Evolutionary conservation across 2,797 vertebrate species (phyloP), one percentile per base, ranked within the genome.

Genomic region (Centropyge bicolor): DNA sequence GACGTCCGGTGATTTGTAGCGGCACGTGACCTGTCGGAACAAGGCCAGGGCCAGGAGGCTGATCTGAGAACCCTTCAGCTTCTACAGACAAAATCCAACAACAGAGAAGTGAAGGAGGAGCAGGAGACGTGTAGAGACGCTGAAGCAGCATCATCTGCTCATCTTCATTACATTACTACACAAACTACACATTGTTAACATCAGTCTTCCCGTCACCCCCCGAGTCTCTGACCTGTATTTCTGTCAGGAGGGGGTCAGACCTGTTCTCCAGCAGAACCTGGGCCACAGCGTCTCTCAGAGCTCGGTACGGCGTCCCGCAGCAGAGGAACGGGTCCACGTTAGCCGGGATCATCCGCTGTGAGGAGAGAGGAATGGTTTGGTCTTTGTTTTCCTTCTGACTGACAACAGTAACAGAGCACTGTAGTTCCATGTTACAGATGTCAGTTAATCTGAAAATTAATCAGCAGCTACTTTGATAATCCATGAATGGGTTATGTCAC

Each of bases 251-350:
- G 17, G 12, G 0, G 22, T 90, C 64, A 0, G 76, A 49, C 7
- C 0, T 68, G 43, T 80, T 70, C 0, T 87, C 89, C 67, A 91
- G 54, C 10, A 94, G 72, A 10, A 88, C 86, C 51, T 19, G 68
- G n/a, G 35, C 63, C 78, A 94, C 83, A 3, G 80, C 85, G 6
- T 93, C 62, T 72, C 93, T 94, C 65, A 92, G 8, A 10, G 4
- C 49, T 46, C 48, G 60, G 84, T 96, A 96, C 0, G 64, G 4
- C 9, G 40, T 4, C 41, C 94, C 94, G 4, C 89, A 93, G 88
- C 94, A 94, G 54, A 95, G 86, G 86, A 94, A 95, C 59, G 55
- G 85, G 80, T 96, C 95, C 82, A 93, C 62, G 0, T 82, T 88
- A 1, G 61, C 14, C 4, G 60, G 76, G 63, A 75, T 69, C 57